phyloP scores from a whole-genome alignment of 2,888 invertebrate species.

The Pseudococcus jackbeardsleyi region DNA sequence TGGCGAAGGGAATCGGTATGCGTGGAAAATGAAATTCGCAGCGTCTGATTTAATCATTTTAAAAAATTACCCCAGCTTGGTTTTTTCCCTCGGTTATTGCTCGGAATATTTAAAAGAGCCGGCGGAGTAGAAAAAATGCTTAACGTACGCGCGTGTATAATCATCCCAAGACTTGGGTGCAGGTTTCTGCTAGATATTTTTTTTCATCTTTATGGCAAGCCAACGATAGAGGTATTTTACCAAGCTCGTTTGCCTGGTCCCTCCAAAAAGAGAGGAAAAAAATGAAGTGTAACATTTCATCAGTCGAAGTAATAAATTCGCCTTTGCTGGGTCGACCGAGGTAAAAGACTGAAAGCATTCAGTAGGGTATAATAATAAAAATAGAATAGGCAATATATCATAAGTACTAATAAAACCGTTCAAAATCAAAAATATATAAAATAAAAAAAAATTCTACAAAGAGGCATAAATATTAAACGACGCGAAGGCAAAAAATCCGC shows the following conservation, averaged over 20 bases:
- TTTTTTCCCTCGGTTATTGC: neutral
- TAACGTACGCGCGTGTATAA: neutral
- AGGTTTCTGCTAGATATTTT: no score
- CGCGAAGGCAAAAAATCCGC: neutral
- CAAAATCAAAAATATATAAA: slow-evolving; percentile 33
- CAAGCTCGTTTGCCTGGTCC: neutral
- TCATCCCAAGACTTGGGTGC: neutral
- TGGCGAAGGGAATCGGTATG: no score
- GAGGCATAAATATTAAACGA: slow-evolving; percentile 33
- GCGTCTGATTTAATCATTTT: neutral
- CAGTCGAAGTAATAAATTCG: slow-evolving; percentile 28
- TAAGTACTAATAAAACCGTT: slow-evolving; percentile 39
- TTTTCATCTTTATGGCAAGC: neutral
- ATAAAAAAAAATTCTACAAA: slow-evolving; percentile 8
- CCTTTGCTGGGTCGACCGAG: neutral
- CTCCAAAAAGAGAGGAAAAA: neutral
- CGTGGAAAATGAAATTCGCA: no score
- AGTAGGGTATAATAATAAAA: slow-evolving; percentile 12
- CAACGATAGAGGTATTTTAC: neutral
- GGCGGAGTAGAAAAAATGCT: no score
- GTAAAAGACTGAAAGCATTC: neutral
- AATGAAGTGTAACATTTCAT: slow-evolving; percentile 33
- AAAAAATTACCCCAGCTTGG: neutral
- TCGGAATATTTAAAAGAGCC: neutral
- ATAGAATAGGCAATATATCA: slow-evolving; percentile 33